Conservation (phyloP, 2,113 vertebrate genomes). For the Coracopsis vasa region DNA sequence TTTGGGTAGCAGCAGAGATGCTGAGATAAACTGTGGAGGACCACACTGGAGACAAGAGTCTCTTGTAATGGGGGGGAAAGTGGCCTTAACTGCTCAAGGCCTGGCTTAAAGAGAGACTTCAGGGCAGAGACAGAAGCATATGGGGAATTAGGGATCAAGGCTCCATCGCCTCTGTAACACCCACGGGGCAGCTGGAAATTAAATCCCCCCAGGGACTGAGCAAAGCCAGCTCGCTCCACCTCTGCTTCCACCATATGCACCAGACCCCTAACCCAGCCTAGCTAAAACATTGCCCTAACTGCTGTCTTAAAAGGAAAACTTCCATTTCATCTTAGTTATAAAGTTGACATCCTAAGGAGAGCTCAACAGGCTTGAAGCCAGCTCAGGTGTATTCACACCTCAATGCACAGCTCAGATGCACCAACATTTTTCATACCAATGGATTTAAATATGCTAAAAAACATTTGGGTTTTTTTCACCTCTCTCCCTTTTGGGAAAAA, state of each 20-base stretch:
- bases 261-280: neutral
- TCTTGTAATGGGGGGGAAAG: neutral
- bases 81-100: neutral
- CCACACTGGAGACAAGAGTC: neutral
- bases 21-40: neutral
- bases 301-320: neutral
- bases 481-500: neutral
- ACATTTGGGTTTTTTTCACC: neutral
- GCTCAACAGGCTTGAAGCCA: neutral
- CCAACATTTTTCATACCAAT: neutral
- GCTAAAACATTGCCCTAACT: neutral
- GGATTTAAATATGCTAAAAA: neutral
- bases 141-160: neutral
- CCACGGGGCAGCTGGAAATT: neutral
- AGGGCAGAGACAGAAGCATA: neutral
- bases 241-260: neutral
- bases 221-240: neutral
- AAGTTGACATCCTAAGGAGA: neutral
- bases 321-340: neutral
- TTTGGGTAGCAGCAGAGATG: neutral
- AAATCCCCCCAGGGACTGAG: neutral
- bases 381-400: neutral
- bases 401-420: neutral
- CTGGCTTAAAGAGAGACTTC: neutral
- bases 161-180: neutral